A percentile compares a stretch with the other conserved stretches of the same genome.
phyloP scores from a whole-genome alignment of 2,888 invertebrate genomes.

The Gibbula magus region DNA sequence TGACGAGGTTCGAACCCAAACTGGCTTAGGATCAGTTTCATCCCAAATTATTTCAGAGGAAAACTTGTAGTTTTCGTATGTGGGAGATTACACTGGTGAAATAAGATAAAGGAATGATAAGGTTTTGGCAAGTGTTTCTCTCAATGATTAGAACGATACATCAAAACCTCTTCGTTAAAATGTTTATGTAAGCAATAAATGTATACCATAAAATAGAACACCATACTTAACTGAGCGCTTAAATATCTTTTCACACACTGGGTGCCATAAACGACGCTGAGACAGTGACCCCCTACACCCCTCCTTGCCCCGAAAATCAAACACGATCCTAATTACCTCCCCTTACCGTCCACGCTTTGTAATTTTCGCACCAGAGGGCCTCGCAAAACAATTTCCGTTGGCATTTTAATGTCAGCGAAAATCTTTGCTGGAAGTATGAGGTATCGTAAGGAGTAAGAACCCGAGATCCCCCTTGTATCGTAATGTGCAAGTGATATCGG shows the following conservation, averaged over 20 bases:
- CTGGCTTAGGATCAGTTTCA: too few relatives aligned
- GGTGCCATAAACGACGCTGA: neutral
- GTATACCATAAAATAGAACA: neutral
- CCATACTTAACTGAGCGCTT: neutral
- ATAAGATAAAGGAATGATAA: too few relatives aligned
- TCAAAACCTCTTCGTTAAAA: neutral
- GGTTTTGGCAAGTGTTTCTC: neutral
- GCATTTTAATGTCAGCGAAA: slow-evolving; percentile 15
- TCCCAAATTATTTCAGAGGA: too few relatives aligned
- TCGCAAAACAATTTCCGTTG: slow-evolving; percentile 7
- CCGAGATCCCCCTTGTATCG: neutral
- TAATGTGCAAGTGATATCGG: neutral
- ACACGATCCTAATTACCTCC: slow-evolving; percentile 18
- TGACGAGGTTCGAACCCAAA: too few relatives aligned
- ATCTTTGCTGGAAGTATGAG: neutral
- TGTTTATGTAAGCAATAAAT: neutral
- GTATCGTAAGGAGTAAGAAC: neutral
- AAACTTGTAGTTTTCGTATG: too few relatives aligned
- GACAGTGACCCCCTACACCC: neutral
- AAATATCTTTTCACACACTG: slow-evolving; percentile 12
- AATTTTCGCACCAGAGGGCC: slow-evolving; percentile 24
- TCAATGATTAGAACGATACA: neutral
- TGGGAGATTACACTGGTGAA: too few relatives aligned
- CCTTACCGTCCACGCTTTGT: slow-evolving; percentile 16
- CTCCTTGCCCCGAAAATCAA: neutral